These are phyloP conservation scores for Acrocyrtus sp. DNA, from an alignment of 2,888 invertebrate species.

Conservation along the genomic window DNA sequence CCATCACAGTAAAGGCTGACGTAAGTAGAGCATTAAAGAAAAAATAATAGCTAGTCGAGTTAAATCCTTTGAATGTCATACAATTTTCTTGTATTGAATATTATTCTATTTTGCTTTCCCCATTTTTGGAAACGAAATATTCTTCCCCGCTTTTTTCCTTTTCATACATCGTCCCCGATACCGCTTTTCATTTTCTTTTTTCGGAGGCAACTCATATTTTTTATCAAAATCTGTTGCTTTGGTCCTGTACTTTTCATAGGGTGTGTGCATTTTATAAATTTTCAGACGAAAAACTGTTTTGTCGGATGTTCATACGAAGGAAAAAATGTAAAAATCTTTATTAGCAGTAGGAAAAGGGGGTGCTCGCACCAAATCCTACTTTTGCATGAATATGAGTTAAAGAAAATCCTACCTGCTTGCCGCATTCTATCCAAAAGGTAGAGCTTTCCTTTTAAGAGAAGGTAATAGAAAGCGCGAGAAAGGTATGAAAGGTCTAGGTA, in stretches of 20 bases:
- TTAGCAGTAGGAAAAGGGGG: not conserved
- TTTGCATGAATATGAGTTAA: not conserved
- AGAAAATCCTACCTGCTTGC: slow-evolving; percentile 21
- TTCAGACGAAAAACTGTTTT: too few relatives aligned
- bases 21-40: slow-evolving; percentile 53
- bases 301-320: too few relatives aligned
- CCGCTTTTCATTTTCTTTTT: slow-evolving; percentile 18
- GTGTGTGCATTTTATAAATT: slow-evolving; percentile 16
- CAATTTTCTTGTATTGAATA: slow-evolving; percentile 51
- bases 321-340: not conserved
- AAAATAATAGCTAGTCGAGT: slow-evolving; percentile 51
- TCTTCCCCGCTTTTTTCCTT: not conserved
- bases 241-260: not conserved
- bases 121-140: too few relatives aligned
- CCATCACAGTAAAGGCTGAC: too few relatives aligned
- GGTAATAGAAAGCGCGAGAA: too few relatives aligned
- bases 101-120: slow-evolving; percentile 11
- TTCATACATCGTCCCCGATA: slow-evolving; percentile 9
- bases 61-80: slow-evolving; percentile 50
- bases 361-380: not conserved
- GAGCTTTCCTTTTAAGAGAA: too few relatives aligned
- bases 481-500: too few relatives aligned
- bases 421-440: too few relatives aligned
- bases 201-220: slow-evolving; percentile 40
- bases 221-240: slow-evolving; percentile 12